Evolutionary conservation across 2,888 invertebrate genomes (phyloP).

Genomic region (Tenthredo amoena): DNA sequence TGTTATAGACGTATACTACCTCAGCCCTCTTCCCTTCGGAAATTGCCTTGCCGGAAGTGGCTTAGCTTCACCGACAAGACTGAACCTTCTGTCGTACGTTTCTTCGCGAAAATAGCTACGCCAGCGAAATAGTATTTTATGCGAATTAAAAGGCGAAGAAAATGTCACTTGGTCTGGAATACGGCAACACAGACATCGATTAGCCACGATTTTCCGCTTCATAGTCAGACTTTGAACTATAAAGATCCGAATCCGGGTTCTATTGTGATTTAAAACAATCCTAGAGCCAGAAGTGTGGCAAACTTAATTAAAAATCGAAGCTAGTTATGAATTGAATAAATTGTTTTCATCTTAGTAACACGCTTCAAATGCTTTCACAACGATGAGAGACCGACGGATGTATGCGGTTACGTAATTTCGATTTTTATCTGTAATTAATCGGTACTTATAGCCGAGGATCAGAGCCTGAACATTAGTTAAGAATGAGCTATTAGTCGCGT

Average conservation of each 20-base stretch:
- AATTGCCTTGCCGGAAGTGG: slow-evolving; percentile 4
- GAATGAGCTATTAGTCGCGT: background rate
- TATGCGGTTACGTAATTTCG: background rate
- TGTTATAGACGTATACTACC: background rate
- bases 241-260: background rate
- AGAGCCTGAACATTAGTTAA: background rate
- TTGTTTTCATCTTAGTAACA: background rate
- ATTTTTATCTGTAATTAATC: slow-evolving; percentile 6
- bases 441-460: background rate
- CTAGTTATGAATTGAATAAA: background rate
- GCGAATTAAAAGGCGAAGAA: background rate
- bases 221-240: background rate
- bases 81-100: background rate
- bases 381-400: background rate
- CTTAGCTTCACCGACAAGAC: background rate
- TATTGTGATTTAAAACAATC: background rate
- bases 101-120: background rate
- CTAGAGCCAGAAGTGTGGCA: background rate
- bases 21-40: background rate
- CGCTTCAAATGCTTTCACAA: background rate
- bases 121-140: background rate
- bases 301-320: background rate
- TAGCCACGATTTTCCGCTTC: background rate
- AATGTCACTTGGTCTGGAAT: background rate
- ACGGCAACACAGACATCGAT: background rate